phyloP scores from a whole-genome alignment of 2,113 vertebrate genomes.

The Vireo altiloquus region DNA sequence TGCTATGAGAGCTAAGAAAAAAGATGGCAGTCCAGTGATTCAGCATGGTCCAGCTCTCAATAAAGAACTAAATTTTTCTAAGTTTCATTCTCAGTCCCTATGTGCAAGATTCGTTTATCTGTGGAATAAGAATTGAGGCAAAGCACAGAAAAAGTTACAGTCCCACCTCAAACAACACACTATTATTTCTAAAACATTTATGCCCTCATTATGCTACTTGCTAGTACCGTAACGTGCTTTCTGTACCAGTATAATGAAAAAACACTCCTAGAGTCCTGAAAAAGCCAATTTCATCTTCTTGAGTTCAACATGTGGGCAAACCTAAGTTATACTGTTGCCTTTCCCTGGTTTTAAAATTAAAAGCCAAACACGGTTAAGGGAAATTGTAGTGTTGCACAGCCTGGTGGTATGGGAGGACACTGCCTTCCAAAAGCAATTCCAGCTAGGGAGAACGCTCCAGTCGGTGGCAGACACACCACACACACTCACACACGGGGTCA shows the following conservation, averaged over 20 bases:
- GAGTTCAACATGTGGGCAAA: background rate
- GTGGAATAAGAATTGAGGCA: background rate
- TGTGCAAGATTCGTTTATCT: background rate
- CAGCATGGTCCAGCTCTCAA: background rate
- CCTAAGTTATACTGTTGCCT: background rate
- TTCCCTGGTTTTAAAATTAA: too few species aligned
- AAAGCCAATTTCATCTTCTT: background rate
- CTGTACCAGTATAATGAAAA: background rate
- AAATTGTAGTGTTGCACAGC: too few species aligned
- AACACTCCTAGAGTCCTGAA: background rate
- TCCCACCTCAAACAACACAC: background rate
- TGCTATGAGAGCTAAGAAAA: background rate
- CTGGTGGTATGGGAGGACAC: too few species aligned
- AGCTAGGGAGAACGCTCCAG: too few species aligned
- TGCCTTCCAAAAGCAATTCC: too few species aligned
- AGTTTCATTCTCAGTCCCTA: background rate
- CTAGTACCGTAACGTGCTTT: background rate
- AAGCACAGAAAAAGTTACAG: background rate
- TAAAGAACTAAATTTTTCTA: background rate
- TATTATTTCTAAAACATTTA: background rate
- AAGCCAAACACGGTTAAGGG: too few species aligned
- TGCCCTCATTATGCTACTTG: background rate
- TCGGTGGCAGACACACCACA: too few species aligned
- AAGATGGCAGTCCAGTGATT: background rate
- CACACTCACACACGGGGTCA: too few species aligned